phyloP scores from a whole-genome alignment of 2,113 vertebrate species.

The Oostethus manadensis region DNA sequence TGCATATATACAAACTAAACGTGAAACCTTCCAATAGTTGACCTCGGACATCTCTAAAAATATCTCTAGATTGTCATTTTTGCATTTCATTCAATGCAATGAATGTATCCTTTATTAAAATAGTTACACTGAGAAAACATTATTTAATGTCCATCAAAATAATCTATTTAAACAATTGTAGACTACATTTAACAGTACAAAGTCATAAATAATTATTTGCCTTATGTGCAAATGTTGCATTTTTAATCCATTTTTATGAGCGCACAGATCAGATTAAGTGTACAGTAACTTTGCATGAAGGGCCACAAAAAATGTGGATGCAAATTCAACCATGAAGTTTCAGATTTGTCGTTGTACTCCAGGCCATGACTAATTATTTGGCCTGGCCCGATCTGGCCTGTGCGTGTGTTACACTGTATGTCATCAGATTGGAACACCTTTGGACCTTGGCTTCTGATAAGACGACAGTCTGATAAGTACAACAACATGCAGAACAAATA shows the following conservation, averaged over 20 bases:
- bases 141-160: neutral
- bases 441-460: neutral
- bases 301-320: neutral
- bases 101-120: neutral
- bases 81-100: no score
- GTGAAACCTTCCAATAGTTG: no score
- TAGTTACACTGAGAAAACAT: neutral
- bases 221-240: constrained; percentile 11
- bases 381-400: no score
- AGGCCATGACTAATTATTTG: no score
- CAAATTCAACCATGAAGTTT: neutral
- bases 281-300: neutral
- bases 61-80: no score
- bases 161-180: neutral
- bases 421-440: neutral
- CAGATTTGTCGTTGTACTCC: neutral
- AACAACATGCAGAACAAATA: neutral
- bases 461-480: no score
- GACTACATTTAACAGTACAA: neutral
- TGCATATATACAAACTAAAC: no score
- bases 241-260: neutral
- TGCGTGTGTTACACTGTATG: no score
- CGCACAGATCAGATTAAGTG: neutral
- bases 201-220: neutral
- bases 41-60: no score